Evolutionary conservation across 2,797 vertebrate species (phyloP), one percentile per base, ranked within the genome.

Genomic region (Channallabes apus): DNA sequence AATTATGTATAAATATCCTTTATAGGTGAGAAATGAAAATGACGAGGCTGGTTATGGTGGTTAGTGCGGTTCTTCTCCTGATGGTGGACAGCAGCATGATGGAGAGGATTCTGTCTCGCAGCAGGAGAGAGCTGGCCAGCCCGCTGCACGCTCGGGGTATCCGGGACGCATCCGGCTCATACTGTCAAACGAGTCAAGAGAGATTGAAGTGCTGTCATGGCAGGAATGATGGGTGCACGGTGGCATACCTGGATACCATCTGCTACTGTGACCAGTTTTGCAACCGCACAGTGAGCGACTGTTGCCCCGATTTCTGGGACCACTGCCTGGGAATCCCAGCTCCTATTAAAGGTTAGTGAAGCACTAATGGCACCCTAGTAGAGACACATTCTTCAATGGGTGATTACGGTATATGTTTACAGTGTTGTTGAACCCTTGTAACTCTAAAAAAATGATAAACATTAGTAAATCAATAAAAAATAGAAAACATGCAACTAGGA

Each of bases 191-290:
- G 84, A 97, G 90, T 92, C 93, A 11, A 94, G 94, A 79, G 95
- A 96, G 18, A 54, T 54, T 54, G 51, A 94, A 97, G 58, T 99
- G 98, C 92, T 99, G 98, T 86, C 95, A 91, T 0, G 98, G 96
- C 69, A 94, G 98, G 2, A 93, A 96, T 0, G 98, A 99, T 35
- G 93, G 86, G 89, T 99, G 98, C 90, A 96, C 96, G 0, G 94
- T 99, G 71, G 96, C 97, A 1, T 99, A 99, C 92, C 93, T 98
- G 88, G 98, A 98, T 87, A 97, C 96, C 38, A 97, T 98, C 91
- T 99, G 98, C 91, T 99, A 99, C 95, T 99, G 98, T 1, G 98
- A 99, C 93, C 94, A 98, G 85, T 99, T 99, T 95, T 99, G 98
- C 93, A 99, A 99, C 94, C 96, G 98, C 88, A 99, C 97, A 0